Percentiles rank a stretch among this genome's conserved stretches.
Conservation (phyloP, 2,113 vertebrate genomes). For the Leptobrachium ailaonicum region DNA sequence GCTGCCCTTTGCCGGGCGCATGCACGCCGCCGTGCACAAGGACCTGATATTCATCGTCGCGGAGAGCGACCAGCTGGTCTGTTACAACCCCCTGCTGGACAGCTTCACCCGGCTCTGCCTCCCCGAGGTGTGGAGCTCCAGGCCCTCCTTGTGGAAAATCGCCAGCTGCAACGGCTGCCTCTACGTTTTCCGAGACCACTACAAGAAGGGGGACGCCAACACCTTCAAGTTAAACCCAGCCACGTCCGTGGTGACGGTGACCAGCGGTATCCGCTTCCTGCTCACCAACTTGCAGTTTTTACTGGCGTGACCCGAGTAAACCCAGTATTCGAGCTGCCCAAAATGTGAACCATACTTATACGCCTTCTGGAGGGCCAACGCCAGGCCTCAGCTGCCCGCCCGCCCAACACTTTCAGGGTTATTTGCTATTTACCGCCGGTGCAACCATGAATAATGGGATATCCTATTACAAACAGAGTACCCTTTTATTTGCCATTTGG, state of each 20-base stretch:
- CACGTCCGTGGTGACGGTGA: slow-evolving; percentile 91
- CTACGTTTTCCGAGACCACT: slow-evolving; percentile 94
- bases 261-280: slow-evolving; percentile 90
- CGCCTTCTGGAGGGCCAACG: background rate
- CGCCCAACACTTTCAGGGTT: too few relatives aligned
- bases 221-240: slow-evolving; percentile 96
- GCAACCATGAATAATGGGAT: too few relatives aligned
- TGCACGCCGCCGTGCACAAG: slow-evolving; percentile 95
- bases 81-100: slow-evolving; percentile 94
- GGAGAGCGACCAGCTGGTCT: slow-evolving; percentile 90
- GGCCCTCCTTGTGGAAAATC: slow-evolving; percentile 94
- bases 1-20: slow-evolving; percentile 90
- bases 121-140: slow-evolving; percentile 92
- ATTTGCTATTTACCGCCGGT: too few relatives aligned
- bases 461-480: too few relatives aligned
- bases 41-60: slow-evolving; percentile 95
- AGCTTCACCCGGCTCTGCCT: slow-evolving; percentile 95
- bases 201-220: slow-evolving; percentile 94
- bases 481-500: too few relatives aligned
- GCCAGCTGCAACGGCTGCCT: slow-evolving; percentile 97
- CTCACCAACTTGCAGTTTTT: slow-evolving; percentile 98
- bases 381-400: background rate
- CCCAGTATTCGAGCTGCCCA: too few relatives aligned
- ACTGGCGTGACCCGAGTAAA: slow-evolving; percentile 74
- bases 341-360: background rate